Percentiles rank a stretch among this genome's conserved stretches.
Evolutionary conservation across 1,140 invertebrate species (phyloP).

Genomic region (Neelides sp.): DNA sequence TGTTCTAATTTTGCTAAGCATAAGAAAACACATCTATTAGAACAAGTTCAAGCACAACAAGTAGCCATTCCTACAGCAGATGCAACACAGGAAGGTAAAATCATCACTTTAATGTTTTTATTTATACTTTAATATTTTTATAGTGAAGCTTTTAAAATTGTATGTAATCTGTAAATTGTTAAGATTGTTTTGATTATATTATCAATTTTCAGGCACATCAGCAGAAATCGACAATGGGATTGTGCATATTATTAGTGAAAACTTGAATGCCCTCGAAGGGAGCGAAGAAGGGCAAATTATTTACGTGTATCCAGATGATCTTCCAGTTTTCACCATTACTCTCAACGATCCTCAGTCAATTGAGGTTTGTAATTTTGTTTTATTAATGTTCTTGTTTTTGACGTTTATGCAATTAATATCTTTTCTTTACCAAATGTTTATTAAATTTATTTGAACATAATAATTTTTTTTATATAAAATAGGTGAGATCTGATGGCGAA

Average conservation of each 20-base stretch:
- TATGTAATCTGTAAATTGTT: background rate
- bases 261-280: background rate
- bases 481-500: no score
- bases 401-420: no score
- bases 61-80: no score
- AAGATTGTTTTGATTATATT: background rate
- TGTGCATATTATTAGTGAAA: slow-evolving; percentile 9
- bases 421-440: no score
- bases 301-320: slow-evolving; percentile 16
- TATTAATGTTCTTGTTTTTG: no score
- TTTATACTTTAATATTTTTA: background rate
- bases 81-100: no score
- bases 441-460: no score
- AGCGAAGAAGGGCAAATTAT: slow-evolving; percentile 16
- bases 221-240: background rate
- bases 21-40: slow-evolving; percentile 40
- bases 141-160: background rate
- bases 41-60: no score
- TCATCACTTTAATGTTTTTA: background rate
- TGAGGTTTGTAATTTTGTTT: no score
- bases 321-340: slow-evolving; percentile 16
- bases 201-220: background rate
- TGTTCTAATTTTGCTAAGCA: slow-evolving; percentile 53
- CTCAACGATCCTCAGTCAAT: slow-evolving; percentile 9
- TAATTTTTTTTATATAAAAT: no score